Base-by-base conservation (phyloP, 1,140 invertebrate species). In the Arion vulgaris region DNA sequence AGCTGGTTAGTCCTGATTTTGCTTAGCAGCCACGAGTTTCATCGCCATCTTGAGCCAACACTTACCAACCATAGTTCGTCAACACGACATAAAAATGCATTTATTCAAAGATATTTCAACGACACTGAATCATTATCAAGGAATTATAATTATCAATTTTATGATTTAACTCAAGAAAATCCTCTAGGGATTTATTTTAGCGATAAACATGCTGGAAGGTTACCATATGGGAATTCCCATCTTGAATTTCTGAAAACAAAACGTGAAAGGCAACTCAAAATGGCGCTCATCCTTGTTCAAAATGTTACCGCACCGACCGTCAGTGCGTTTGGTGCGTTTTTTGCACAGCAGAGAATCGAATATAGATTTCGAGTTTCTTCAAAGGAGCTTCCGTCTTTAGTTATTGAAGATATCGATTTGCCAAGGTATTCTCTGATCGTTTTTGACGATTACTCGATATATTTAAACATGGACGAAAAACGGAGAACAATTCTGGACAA, bases 401-500 rank as follows among this genome's bases (percentile, higher is more conserved):
- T 97, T 17, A 93, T 98, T 83, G 98, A 97, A 39, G 98, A 97
- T 92, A 93, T 96, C 79, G 97, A 98, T 91, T 98, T 98, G 92
- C 97, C 97, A 34, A 95, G 96, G 87, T 99, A 97, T 93, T 96
- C 87, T 69, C 96, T 99, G 66, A 95, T 99, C 88, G 95, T 99
- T 19, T 99, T 99, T 93, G 98, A 99, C 93, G 98, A 98, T 93
- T 95, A 98, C 84, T 96, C 97, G 90, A 97, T 97, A 90, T 99
- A 99, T 93, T 94, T 98, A 82, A 95, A 96, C 88, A 97, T 99
- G 96, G 97, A 98, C 93, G 96, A 97, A 90, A 98, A 97, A 97
- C 98, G 98, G 93, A 95, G 97, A 69, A 96, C 98, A 91, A 93
- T 98, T 32, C 93, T 99, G 73, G 97, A 99, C 93, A 98, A 99